A percentile compares a stretch with the other conserved stretches of the same genome.
These are phyloP conservation scores for Trichopoda pennipes DNA, from an alignment of 2,888 invertebrate genomes.

Conservation along the genomic window DNA sequence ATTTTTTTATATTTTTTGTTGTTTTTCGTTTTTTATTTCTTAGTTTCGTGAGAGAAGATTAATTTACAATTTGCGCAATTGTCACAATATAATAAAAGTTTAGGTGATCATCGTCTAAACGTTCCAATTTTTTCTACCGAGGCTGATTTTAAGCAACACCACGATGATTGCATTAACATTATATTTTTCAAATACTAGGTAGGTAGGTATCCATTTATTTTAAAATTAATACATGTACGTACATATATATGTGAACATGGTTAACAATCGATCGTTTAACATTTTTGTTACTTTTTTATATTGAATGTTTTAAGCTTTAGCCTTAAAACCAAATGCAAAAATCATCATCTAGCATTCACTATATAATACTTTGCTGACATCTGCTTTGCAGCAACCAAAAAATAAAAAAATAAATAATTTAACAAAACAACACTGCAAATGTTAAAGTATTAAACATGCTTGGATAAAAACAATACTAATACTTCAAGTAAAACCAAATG, in stretches of 20 bases:
- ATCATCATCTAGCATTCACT: conserved; percentile 46
- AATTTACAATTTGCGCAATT: conserved; percentile 58
- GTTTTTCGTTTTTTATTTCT: conserved; percentile 8
- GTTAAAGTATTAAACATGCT: conserved; percentile 42
- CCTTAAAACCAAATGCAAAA: conserved; percentile 38
- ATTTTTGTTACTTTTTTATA: conserved; percentile 16
- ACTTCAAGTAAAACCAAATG: conserved; percentile 34
- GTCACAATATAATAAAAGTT: conserved; percentile 51
- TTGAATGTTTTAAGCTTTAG: conserved; percentile 21
- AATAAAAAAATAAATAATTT: conserved; percentile 24
- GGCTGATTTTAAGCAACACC: conserved; percentile 26
- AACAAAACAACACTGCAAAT: conserved; percentile 40
- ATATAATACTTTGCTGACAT: conserved; percentile 28
- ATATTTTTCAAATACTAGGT: no score
- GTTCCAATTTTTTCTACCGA: conserved; percentile 24
- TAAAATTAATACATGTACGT: not conserved
- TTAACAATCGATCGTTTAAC: conserved; percentile 53
- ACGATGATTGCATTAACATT: conserved; percentile 16
- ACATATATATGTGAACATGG: conserved; percentile 38
- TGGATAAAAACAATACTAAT: not conserved
- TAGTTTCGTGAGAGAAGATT: conserved; percentile 35
- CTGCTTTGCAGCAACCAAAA: conserved; percentile 22
- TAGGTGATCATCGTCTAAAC: conserved; percentile 41
- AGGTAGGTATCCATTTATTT: conserved; percentile 22
- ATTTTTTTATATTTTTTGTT: conserved; percentile 15